Conservation (phyloP, 2,888 invertebrate genomes). For the Watsonalla binaria region DNA sequence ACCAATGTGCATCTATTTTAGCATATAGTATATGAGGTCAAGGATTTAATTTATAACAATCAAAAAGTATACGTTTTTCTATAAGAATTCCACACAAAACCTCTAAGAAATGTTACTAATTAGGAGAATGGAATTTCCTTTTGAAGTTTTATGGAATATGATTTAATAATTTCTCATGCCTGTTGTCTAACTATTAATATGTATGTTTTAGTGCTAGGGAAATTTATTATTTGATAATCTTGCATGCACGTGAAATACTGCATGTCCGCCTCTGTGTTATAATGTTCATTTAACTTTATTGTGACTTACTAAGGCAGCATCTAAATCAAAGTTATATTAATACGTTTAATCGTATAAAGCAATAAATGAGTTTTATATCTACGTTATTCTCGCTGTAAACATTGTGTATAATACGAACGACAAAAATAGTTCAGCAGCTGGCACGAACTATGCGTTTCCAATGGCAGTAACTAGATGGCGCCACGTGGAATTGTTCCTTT, state of each 20-base stretch:
- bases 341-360: conserved; percentile 11
- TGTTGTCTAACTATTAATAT: too few species aligned
- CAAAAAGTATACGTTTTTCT: conserved; percentile 3
- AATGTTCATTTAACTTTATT: too few species aligned
- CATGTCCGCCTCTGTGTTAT: too few species aligned
- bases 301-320: neutral
- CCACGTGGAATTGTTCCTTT: conserved; percentile 37
- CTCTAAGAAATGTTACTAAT: neutral
- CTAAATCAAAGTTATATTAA: neutral
- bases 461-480: conserved; percentile 65
- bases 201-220: too few species aligned
- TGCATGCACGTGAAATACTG: too few species aligned
- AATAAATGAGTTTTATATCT: conserved; percentile 14
- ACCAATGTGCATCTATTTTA: conserved; percentile 71
- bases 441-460: conserved; percentile 45
- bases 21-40: conserved; percentile 66
- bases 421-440: conserved; percentile 69
- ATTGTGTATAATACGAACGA: conserved; percentile 36
- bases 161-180: too few species aligned
- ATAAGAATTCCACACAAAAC: neutral
- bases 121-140: neutral
- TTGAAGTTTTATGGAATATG: too few species aligned
- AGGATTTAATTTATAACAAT: conserved; percentile 52
- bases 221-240: too few species aligned
- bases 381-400: conserved; percentile 32